Evolutionary conservation across 2,113 vertebrate genomes (phyloP).

Genomic region (Hyla sarda): DNA sequence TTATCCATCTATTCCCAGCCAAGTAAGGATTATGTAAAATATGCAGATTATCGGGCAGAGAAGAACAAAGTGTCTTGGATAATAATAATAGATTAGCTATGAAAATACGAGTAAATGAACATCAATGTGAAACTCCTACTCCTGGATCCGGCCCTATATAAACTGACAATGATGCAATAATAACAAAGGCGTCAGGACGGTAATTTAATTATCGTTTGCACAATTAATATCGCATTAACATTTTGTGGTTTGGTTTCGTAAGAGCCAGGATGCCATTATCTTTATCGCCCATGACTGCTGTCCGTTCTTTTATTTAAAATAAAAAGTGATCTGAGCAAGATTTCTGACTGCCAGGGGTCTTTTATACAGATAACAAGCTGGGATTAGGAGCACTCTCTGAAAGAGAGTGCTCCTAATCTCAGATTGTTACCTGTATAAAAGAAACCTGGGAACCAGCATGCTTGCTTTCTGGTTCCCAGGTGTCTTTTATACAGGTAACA

Average conservation of each 20-base stretch:
- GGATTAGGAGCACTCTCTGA: too few species aligned
- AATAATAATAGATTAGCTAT: not conserved
- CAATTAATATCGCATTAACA: conserved; percentile 21
- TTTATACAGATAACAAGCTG: too few species aligned
- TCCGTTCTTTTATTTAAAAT: too few species aligned
- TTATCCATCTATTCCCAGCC: too few species aligned
- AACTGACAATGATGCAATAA: not conserved
- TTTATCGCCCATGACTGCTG: not conserved
- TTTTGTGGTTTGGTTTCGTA: conserved; percentile 23
- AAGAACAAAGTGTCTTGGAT: not conserved
- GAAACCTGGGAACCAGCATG: too few species aligned
- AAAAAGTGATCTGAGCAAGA: too few species aligned
- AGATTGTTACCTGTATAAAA: too few species aligned
- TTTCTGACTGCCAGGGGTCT: too few species aligned
- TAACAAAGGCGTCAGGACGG: not conserved
- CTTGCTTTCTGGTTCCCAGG: too few species aligned
- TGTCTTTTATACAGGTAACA: too few species aligned
- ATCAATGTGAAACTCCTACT: not conserved
- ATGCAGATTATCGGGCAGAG: not conserved
- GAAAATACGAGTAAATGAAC: not conserved
- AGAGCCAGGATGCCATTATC: not conserved
- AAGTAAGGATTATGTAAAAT: not conserved
- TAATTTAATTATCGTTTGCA: not conserved
- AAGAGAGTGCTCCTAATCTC: too few species aligned
- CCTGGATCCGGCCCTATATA: not conserved